These are phyloP conservation scores for Tholera decimalis DNA, from an alignment of 2,888 invertebrate genomes.

Conservation along the genomic window DNA sequence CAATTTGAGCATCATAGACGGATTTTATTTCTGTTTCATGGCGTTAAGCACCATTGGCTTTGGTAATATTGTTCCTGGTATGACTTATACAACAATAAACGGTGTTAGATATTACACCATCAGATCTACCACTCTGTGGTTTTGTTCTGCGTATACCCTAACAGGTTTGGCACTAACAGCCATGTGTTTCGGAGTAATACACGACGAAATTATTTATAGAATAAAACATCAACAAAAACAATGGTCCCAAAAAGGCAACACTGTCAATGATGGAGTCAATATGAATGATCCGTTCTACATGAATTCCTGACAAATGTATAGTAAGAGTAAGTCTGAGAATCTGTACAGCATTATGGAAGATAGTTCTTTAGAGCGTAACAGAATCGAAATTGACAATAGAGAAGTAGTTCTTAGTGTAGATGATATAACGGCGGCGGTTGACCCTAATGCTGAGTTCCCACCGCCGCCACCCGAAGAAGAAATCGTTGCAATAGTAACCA, in stretches of 20 bases:
- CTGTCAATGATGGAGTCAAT: conserved; percentile 93
- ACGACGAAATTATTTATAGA: conserved; percentile 96
- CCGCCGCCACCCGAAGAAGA: conserved; percentile 87
- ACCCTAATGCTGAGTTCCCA: conserved; percentile 81
- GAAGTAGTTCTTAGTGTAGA: conserved; percentile 89
- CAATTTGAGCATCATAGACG: conserved; percentile 97
- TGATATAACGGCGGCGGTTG: conserved; percentile 84
- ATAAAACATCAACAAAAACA: conserved; percentile 93
- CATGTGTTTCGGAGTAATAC: conserved; percentile 97
- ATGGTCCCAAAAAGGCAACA: conserved; percentile 92
- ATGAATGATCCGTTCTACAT: conserved; percentile 93
- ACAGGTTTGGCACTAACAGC: conserved; percentile 97
- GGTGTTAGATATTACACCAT: conserved; percentile 91
- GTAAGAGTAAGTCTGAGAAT: conserved; percentile 89
- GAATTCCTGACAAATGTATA: conserved; percentile 94
- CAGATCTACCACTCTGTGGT: conserved; percentile 95
- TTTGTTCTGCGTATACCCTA: conserved; percentile 97
- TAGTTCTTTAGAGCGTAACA: conserved; percentile 85
- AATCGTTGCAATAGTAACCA: conserved; percentile 89
- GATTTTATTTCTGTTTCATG: conserved; percentile 99
- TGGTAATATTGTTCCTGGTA: conserved; percentile 96
- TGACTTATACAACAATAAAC: conserved; percentile 88
- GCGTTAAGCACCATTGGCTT: conserved; percentile 98
- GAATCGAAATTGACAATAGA: conserved; percentile 88
- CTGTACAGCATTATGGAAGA: conserved; percentile 92